Percentiles rank a stretch among this genome's conserved stretches.
These are phyloP conservation scores for Carcinoscorpius rotundicauda DNA, from an alignment of 1,140 invertebrate genomes.

Conservation along the genomic window DNA sequence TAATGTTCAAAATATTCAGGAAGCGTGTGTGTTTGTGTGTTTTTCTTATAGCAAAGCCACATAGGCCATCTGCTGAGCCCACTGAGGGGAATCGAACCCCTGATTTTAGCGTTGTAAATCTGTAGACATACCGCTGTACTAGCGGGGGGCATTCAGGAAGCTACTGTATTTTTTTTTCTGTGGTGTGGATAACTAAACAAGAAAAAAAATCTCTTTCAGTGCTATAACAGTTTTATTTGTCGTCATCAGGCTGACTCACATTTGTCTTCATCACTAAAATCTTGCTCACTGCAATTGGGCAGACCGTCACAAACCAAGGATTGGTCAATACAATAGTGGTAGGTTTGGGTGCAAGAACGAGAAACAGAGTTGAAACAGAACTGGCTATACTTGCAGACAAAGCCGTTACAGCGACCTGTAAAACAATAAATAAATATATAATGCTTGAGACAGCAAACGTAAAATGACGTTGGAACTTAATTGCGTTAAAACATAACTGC, in stretches of 20 bases:
- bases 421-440: background rate
- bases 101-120: no score
- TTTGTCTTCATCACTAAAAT: conserved; percentile 31
- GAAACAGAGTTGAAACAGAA: conserved; percentile 26
- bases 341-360: conserved; percentile 24
- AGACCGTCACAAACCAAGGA: conserved; percentile 31
- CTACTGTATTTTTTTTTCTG: background rate
- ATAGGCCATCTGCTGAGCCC: no score
- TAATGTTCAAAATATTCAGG: no score
- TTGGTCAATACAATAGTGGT: conserved; percentile 30
- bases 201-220: background rate
- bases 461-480: no score
- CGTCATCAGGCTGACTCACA: conserved; percentile 25
- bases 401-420: conserved; percentile 24
- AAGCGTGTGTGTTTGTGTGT: background rate
- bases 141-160: background rate
- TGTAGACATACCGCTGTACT: background rate
- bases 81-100: no score
- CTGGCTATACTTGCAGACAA: conserved; percentile 26
- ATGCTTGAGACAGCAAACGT: background rate
- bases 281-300: conserved; percentile 31
- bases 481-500: no score
- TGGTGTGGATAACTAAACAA: background rate
- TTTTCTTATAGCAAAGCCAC: background rate
- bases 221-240: background rate